Percentiles rank a stretch among this genome's conserved stretches.
Conservation (phyloP, 2,888 invertebrate genomes). For the Drosophila antonietae region DNA sequence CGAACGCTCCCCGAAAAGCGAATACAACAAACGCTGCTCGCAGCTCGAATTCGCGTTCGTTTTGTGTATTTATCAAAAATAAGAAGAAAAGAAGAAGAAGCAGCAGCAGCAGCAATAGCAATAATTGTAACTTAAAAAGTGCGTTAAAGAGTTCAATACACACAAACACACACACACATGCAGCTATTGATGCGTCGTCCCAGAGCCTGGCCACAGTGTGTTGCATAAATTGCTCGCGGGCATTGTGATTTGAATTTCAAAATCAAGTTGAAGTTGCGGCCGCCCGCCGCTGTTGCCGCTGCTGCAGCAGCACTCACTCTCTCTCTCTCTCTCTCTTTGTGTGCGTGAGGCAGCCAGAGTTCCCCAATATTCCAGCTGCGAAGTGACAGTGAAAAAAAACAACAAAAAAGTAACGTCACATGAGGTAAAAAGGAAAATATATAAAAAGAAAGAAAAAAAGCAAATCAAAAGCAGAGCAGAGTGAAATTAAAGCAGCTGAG, state of each 20-base stretch:
- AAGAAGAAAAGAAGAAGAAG: constrained; percentile 11
- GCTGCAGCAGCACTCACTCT: constrained; percentile 8
- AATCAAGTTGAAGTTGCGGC: constrained; percentile 61
- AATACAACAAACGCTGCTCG: constrained; percentile 35
- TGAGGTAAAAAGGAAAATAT: constrained; percentile 28
- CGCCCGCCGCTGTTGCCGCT: constrained; percentile 22
- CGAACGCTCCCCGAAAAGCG: constrained; percentile 67
- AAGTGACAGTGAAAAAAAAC: constrained; percentile 61
- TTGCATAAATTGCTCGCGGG: constrained; percentile 71
- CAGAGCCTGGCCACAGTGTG: constrained; percentile 45
- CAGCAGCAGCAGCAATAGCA: constrained; percentile 5
- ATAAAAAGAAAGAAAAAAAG: constrained; percentile 12
- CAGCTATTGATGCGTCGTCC: constrained; percentile 51
- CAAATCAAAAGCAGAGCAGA: constrained; percentile 74
- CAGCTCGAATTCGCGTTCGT: constrained; percentile 49
- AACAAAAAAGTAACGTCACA: constrained; percentile 17
- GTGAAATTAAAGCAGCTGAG: constrained; percentile 74
- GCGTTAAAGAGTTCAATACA: constrained; percentile 41
- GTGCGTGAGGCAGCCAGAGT: constrained; percentile 17
- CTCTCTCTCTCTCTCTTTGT: neutral
- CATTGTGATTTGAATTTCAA: constrained; percentile 78
- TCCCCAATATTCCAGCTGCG: constrained; percentile 61
- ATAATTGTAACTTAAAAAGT: constrained; percentile 51
- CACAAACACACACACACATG: constrained; percentile 18
- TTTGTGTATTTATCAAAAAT: constrained; percentile 57